Base-by-base conservation (phyloP, 92 coral and sea anemone genomes). In the Porites lobata region DNA sequence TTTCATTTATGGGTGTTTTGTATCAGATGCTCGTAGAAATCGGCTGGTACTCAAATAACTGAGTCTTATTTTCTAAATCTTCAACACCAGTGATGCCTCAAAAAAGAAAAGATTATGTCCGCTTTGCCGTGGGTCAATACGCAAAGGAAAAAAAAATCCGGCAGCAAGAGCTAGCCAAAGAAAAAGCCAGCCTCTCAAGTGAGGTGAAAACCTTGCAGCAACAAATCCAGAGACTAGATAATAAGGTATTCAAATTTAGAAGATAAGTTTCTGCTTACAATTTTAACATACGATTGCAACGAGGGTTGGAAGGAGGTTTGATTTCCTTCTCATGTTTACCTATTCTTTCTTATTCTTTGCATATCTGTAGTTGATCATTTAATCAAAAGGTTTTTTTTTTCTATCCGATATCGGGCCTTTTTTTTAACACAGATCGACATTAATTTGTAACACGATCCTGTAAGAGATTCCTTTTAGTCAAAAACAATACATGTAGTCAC, bases 381-480 rank as follows among this genome's bases (percentile, higher is more conserved):
- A 76, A 20, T 76, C 80, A 11, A 76, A 1, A 76, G 29, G 1
- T 76, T 76, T 57, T 11, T 9, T 26, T 76, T 21, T 76, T 76
- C 15, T 19, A 57, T 76, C 66, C 59, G n/a, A 13, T 24, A 57
- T 21, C 65, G 24, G 80, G 43, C 80, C 80, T 76, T 76, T 21
- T 47, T n/a, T 76, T 54, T 4, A 21, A 76, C 15, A 70, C 66
- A 76, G 65, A 76, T 76, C 65, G 80, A 53, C 47, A 14, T 18
- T 12, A 76, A 21, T 52, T 76, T 76, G 65, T 76, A 76, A 76
- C 67, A 54, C 43, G 50, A 76, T 76, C 80, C 80, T 21, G 80
- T 59, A 19, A 76, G 65, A 76, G 9, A 76, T 54, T 76, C 66
- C 11, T n/a, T 53, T 57, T 20, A 20, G 80, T n/a, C 80, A 17